phyloP scores from a whole-genome alignment of 1,140 invertebrate genomes.

The Drosophila pandora region DNA sequence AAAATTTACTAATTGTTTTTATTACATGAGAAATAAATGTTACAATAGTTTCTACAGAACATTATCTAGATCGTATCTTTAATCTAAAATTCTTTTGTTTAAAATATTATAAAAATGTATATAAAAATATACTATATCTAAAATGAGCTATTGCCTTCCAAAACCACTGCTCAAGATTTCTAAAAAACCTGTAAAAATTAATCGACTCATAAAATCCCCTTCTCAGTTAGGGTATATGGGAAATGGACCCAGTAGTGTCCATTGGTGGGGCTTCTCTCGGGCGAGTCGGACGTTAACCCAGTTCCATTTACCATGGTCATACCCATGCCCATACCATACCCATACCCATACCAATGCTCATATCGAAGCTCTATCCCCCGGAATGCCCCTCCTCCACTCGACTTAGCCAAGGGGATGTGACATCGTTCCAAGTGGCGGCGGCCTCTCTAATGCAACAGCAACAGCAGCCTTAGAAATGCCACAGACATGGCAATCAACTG shows the following conservation, averaged over 20 bases:
- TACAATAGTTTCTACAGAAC: neutral
- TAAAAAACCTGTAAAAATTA: neutral
- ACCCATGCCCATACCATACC: constrained; percentile 6
- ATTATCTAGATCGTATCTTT: neutral
- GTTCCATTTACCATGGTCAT: constrained; percentile 52
- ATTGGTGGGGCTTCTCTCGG: constrained; percentile 56
- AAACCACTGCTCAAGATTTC: neutral
- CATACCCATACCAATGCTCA: neutral
- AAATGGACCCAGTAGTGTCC: constrained; percentile 25
- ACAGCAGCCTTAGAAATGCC: constrained; percentile 69
- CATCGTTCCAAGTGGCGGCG: constrained; percentile 35
- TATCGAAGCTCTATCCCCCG: neutral
- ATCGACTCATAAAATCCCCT: neutral
- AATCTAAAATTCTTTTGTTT: no score
- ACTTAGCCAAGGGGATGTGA: constrained; percentile 24
- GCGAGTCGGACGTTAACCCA: constrained; percentile 64
- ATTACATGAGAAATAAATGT: neutral
- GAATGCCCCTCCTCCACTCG: neutral
- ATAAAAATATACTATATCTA: no score
- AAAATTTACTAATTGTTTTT: constrained; percentile 12
- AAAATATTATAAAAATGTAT: no score
- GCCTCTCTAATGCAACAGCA: constrained; percentile 52
- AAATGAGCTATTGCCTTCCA: no score
- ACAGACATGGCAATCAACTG: constrained; percentile 41
- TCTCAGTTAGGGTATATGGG: constrained; percentile 9